These are phyloP conservation scores for Ammospiza maritima DNA, from an alignment of 2,797 vertebrate species.

Conservation along the genomic window DNA sequence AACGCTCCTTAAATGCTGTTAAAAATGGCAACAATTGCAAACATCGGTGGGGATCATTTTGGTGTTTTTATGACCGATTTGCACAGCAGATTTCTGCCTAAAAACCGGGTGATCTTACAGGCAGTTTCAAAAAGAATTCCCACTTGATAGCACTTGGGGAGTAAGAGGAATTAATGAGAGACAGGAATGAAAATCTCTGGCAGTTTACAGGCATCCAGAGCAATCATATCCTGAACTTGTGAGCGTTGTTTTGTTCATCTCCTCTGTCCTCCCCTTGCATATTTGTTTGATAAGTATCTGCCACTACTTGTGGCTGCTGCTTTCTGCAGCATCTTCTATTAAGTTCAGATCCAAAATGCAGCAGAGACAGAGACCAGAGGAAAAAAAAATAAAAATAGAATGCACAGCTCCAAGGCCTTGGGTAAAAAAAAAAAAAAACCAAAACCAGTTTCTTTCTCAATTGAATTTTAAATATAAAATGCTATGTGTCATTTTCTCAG, in stretches of 20 bases:
- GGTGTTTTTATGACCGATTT: not conserved
- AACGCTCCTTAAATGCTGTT: not conserved
- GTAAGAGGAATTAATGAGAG: not conserved
- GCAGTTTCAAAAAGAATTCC: not conserved
- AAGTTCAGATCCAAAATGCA: not conserved
- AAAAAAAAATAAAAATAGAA: not conserved
- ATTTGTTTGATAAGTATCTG: not conserved
- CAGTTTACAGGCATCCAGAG: not conserved
- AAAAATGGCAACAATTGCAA: not conserved
- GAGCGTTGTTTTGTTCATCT: not conserved
- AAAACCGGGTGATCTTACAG: not conserved
- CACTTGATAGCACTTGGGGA: not conserved
- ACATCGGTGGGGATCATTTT: not conserved
- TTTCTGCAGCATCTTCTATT: not conserved
- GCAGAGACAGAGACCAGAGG: not conserved
- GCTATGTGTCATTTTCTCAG: not conserved
- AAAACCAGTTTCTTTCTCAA: not conserved
- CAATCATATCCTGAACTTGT: not conserved
- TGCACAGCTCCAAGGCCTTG: not conserved
- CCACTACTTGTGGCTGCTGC: not conserved
- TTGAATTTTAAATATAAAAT: constrained; percentile 1
- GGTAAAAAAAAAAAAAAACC: not conserved
- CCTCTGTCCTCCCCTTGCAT: not conserved
- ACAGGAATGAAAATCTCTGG: not conserved
- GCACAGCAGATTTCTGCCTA: not conserved